A percentile compares a stretch with the other conserved stretches of the same genome.
Conservation (phyloP, 2,113 vertebrate species). For the Electrona antarctica region DNA sequence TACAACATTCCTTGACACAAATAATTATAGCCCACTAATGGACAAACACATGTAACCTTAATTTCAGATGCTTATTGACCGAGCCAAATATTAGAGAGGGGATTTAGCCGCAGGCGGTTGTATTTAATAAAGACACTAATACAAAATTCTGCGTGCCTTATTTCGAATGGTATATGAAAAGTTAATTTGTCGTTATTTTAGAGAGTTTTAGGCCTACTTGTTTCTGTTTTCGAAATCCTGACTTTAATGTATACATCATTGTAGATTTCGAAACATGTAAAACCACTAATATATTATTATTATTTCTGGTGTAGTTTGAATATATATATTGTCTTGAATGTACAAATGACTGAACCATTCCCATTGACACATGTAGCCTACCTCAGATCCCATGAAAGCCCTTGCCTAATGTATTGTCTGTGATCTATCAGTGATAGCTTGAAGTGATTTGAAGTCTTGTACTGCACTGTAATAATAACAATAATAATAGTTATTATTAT, state of each 20-base stretch:
- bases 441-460: neutral
- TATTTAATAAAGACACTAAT: constrained; percentile 25
- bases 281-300: neutral
- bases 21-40: constrained; percentile 25
- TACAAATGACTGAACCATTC: neutral
- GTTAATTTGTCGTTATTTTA: constrained; percentile 9
- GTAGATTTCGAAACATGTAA: too few relatives aligned
- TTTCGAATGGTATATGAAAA: constrained; percentile 17
- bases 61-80: neutral
- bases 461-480: constrained; percentile 2
- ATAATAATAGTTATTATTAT: neutral
- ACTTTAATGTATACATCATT: too few relatives aligned
- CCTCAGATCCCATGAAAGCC: constrained; percentile 43
- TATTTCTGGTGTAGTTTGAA: neutral
- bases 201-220: constrained; percentile 5
- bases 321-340: neutral
- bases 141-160: constrained; percentile 38
- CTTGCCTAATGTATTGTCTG: constrained; percentile 3
- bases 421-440: too few relatives aligned
- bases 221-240: neutral
- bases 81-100: neutral
- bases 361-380: constrained; percentile 42
- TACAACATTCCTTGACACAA: constrained; percentile 43
- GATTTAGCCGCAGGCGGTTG: neutral
- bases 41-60: neutral